Base-by-base conservation (phyloP, 2,797 vertebrate species). In the Myotis pilosus region DNA sequence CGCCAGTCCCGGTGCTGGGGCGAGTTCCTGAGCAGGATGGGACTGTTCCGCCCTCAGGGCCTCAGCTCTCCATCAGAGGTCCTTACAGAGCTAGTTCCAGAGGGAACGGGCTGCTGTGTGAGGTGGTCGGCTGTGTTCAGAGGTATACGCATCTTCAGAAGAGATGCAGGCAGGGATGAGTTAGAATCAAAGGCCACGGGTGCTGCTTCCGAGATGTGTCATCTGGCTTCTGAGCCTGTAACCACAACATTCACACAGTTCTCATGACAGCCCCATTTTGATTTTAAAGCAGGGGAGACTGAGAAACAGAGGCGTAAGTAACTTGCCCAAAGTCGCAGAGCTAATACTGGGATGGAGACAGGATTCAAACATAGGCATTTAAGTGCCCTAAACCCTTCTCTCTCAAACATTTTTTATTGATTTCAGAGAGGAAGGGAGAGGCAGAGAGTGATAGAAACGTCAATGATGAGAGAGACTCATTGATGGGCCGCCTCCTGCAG, bases 1-100 rank as follows among this genome's bases (percentile, higher is more conserved):
- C 10, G 74, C 8, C 44, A 53, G 53, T 13, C 10, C 28, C 10
- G 2, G 10, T 0, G 2, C 12, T 1, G 57, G 41, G 51, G 4
- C 57, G 84, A 7, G 12, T 28, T 38, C 57, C 23, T 8, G 22
- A 36, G 81, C 38, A 64, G n/a, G 57, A 22, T 0, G 4, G 53
- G 23, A 60, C 57, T 12, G 23, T 10, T 60, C 57, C 5, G 55
- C 55, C 11, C 55, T 57, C 55, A 19, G 51, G 41, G 23, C 57
- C 23, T 60, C 57, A 25, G 55, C 44, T 60, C 57, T 57, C 55
- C 10, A 12, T 5, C 57, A 60, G 55, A 12, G 23, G 55, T 57
- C 55, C 55, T 23, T 4, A 22, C 36, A 5, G 57, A 28, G 8
- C 47, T 12, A 3, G 68, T 55, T 23, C 16, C 12, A 13, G 47